phyloP scores from a whole-genome alignment of 2,113 vertebrate species.

The Collichthys lucidus region DNA sequence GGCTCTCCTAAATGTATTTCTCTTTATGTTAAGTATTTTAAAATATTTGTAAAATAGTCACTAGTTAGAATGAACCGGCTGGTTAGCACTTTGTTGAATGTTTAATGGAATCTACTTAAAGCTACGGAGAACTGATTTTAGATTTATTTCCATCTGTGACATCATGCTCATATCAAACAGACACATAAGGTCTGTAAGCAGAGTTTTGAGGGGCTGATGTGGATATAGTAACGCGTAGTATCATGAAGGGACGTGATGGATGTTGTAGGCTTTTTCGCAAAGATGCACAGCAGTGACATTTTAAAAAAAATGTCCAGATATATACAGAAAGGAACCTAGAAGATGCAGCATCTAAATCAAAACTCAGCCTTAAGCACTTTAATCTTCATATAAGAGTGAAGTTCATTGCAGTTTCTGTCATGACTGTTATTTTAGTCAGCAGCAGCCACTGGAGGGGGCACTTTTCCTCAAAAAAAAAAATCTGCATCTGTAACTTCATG shows the following conservation, averaged over 20 bases:
- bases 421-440: conserved; percentile 44
- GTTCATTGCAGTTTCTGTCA: conserved; percentile 37
- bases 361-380: conserved; percentile 76
- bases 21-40: conserved; percentile 60
- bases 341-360: conserved; percentile 36
- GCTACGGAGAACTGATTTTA: conserved; percentile 33
- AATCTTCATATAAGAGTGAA: conserved; percentile 52
- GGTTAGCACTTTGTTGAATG: conserved; percentile 75
- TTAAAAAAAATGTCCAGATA: conserved; percentile 15
- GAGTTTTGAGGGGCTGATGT: conserved; percentile 20
- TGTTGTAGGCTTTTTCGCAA: conserved; percentile 42
- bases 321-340: conserved; percentile 2
- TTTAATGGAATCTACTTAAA: conserved; percentile 46
- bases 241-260: conserved; percentile 23
- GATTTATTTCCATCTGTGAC: conserved; percentile 24
- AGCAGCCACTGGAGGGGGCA: conserved; percentile 54
- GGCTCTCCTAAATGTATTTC: conserved; percentile 63
- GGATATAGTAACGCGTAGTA: conserved; percentile 3
- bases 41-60: conserved; percentile 59
- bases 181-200: conserved; percentile 21
- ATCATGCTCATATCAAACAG: conserved; percentile 17
- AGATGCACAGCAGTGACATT: conserved; percentile 20
- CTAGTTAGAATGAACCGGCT: conserved; percentile 50
- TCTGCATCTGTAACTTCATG: conserved; percentile 23
- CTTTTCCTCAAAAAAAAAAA: conserved; percentile 38